Evolutionary conservation across 2,113 vertebrate genomes (phyloP), one percentile per base, ranked within the genome.

Genomic region (Pseudopodoces humilis): DNA sequence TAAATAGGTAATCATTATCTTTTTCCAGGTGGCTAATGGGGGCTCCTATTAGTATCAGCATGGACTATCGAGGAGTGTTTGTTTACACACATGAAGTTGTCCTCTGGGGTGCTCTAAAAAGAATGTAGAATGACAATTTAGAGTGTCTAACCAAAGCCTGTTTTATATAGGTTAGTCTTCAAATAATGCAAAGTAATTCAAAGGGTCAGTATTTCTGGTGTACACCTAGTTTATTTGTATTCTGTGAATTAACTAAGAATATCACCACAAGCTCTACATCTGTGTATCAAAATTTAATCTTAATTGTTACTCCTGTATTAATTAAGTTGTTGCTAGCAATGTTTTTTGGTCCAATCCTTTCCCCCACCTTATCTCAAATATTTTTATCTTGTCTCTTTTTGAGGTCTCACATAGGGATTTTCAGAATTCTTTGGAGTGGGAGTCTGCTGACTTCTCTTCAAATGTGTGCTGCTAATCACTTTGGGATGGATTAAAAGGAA

Each of bases 1-100:
- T 87, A 90, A 96, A 94, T 30, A 83, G 88, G 37, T 93, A 92
- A 87, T 95, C 10, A 52, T 76, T 92, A 83, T 77, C n/a, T 95
- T 90, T 83, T 91, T 91, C 86, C 86, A 90, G 91, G 92, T 94
- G 86, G 78, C 86, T 96, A 88, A 86, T 77, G 76, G 46, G 24
- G 63, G 24, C 28, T 87, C 7, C 62, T 88, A 27, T 92, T 83
- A 94, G 52, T 65, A 84, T 64, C 55, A 76, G 65, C 46, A 87
- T 92, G n/a, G 83, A 86, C 56, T 87, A 80, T 63, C 75, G 55
- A 67, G 71, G 47, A 92, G 33, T 76, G 77, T 95, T 92, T 97
- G 82, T 95, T 93, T 95, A 91, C 35, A 70, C 59, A 92, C 58
- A 68, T 60, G 78, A 82, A 96, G 93, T 90, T 94, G n/a, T 83